Evolutionary conservation across 2,888 invertebrate species (phyloP).

Genomic region (Caradrina clavipalpis): DNA sequence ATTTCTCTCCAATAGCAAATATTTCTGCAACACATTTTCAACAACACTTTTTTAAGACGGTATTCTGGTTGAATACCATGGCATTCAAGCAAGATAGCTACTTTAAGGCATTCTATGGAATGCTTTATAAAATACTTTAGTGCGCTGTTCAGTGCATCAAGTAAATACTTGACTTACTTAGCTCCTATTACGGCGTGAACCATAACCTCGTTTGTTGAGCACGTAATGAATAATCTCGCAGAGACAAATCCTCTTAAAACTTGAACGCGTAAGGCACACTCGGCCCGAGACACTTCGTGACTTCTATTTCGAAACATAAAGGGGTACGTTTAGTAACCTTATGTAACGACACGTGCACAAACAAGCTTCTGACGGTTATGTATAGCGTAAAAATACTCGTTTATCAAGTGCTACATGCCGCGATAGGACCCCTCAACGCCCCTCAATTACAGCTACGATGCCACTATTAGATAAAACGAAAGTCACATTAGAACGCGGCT

Average conservation of each 20-base stretch:
- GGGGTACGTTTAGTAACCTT: neutral
- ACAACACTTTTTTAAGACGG: neutral
- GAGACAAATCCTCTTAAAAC: neutral
- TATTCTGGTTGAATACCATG: too few species aligned
- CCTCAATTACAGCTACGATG: conserved; percentile 16
- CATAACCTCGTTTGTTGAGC: neutral
- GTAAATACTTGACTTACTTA: neutral
- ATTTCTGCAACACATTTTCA: neutral
- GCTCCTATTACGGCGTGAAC: neutral
- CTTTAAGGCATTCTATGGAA: neutral
- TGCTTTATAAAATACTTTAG: conserved; percentile 3
- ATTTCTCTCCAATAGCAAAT: neutral
- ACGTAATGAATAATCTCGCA: neutral
- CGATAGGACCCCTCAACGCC: conserved; percentile 11
- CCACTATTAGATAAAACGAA: neutral
- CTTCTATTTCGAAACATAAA: conserved; percentile 7
- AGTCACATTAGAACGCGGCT: neutral
- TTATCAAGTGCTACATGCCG: conserved; percentile 3
- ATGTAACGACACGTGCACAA: conserved; percentile 7
- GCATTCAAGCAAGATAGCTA: too few species aligned
- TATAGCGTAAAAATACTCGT: conserved; percentile 1
- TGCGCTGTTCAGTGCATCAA: neutral
- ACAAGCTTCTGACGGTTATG: neutral
- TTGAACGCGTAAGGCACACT: neutral
- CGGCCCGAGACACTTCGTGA: neutral